Evolutionary conservation across 2,113 vertebrate species (phyloP).

Genomic region (Lynx canadensis): DNA sequence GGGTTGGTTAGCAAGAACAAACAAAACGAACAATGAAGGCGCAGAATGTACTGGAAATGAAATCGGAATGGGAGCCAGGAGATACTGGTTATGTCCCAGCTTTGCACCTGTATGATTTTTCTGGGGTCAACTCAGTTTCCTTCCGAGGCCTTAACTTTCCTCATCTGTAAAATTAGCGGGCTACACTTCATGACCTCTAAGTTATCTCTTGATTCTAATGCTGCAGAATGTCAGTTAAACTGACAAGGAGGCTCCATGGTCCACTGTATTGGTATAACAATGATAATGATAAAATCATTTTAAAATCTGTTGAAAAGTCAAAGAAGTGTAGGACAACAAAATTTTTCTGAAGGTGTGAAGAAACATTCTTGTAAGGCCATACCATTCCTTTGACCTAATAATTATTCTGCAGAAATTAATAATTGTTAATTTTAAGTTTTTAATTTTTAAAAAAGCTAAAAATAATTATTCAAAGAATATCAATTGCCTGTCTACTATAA

Average conservation of each 20-base stretch:
- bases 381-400: slow-evolving; percentile 43
- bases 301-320: slow-evolving; percentile 27
- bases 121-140: not conserved
- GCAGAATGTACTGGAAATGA: not conserved
- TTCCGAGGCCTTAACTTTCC: not conserved
- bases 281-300: slow-evolving; percentile 1
- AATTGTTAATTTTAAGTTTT: not conserved
- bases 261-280: not conserved
- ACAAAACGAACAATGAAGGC: not conserved
- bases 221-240: not conserved
- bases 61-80: not conserved
- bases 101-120: not conserved
- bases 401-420: slow-evolving; percentile 21
- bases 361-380: slow-evolving; percentile 11
- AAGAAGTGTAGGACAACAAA: not conserved
- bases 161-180: not conserved
- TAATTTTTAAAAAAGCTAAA: not conserved
- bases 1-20: slow-evolving; percentile 34
- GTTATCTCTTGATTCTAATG: not conserved
- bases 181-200: not conserved
- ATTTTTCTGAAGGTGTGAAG: slow-evolving; percentile 3
- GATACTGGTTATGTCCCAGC: not conserved
- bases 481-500: not conserved
- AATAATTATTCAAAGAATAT: not conserved
- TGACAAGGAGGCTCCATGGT: not conserved